These are phyloP conservation scores for Urocitellus parryii DNA, from an alignment of 2,113 vertebrate species.

Conservation along the genomic window DNA sequence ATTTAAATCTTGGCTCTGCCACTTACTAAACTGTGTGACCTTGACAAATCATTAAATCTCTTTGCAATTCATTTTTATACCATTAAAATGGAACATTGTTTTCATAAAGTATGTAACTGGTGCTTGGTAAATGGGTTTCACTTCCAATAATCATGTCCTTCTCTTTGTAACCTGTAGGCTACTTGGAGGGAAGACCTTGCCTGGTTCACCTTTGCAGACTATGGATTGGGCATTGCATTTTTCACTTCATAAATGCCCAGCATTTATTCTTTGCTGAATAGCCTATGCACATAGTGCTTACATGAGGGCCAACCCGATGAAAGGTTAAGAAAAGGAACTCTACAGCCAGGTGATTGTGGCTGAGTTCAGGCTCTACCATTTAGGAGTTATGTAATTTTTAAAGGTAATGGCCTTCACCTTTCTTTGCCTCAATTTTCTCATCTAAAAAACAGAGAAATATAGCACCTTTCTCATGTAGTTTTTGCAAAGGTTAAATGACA, in stretches of 20 bases:
- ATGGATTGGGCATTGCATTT: not conserved
- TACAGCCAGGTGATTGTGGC: not conserved
- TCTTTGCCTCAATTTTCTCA: not conserved
- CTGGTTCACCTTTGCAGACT: not conserved
- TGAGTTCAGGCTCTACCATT: not conserved
- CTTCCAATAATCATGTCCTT: not conserved
- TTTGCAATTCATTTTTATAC: not conserved
- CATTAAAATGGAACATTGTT: not conserved
- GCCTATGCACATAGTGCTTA: not conserved
- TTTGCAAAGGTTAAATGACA: not conserved
- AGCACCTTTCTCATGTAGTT: not conserved
- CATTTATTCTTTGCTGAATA: not conserved
- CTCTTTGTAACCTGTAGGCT: not conserved
- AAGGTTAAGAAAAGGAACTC: not conserved
- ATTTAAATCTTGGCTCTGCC: not conserved
- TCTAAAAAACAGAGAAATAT: not conserved
- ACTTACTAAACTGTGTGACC: not conserved
- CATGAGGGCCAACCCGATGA: not conserved
- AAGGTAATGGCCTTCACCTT: not conserved
- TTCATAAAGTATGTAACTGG: not conserved
- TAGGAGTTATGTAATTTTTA: not conserved
- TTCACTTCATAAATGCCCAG: not conserved
- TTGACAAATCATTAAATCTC: not conserved
- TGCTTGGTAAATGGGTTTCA: not conserved
- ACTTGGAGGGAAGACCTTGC: not conserved